Percentiles rank a stretch among this genome's conserved stretches.
Evolutionary conservation across 2,113 vertebrate species (phyloP).

Genomic region (Hemiprocne comata): DNA sequence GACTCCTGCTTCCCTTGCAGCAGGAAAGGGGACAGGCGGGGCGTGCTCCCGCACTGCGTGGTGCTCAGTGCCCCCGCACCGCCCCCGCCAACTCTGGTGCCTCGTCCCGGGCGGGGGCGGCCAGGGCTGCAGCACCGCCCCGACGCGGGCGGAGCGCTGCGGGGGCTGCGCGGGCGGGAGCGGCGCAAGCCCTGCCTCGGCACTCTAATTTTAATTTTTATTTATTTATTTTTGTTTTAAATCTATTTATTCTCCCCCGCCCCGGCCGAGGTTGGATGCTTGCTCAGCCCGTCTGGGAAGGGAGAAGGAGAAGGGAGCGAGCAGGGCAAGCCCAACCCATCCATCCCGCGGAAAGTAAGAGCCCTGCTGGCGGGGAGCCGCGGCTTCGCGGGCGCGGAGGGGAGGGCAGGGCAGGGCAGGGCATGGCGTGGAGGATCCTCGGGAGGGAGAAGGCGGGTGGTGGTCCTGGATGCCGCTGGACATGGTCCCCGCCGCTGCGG

Average conservation of each 20-base stretch:
- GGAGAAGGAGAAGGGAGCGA: neutral
- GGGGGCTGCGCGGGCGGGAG: neutral
- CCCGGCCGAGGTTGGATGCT: neutral
- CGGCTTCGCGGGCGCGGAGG: neutral
- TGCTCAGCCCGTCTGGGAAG: neutral
- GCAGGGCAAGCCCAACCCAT: neutral
- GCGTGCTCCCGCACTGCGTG: too few species aligned
- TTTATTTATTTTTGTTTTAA: neutral
- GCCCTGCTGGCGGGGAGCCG: neutral
- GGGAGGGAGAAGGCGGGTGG: too few species aligned
- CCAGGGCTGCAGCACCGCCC: neutral
- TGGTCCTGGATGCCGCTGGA: too few species aligned
- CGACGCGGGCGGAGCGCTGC: neutral
- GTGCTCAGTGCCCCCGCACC: too few species aligned
- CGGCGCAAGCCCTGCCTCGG: accelerated
- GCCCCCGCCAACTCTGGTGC: too few species aligned
- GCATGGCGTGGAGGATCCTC: neutral
- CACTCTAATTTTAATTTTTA: neutral
- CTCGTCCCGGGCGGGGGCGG: neutral
- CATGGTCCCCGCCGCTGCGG: neutral
- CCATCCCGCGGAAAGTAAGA: neutral
- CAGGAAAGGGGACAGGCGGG: neutral
- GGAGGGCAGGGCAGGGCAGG: neutral
- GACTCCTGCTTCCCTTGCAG: accelerated
- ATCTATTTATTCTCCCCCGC: neutral